Evolutionary conservation across 53 echinoderm and acorn worm species (phyloP), one percentile per base, ranked within the genome.

Genomic region (Actinopyga echinites): DNA sequence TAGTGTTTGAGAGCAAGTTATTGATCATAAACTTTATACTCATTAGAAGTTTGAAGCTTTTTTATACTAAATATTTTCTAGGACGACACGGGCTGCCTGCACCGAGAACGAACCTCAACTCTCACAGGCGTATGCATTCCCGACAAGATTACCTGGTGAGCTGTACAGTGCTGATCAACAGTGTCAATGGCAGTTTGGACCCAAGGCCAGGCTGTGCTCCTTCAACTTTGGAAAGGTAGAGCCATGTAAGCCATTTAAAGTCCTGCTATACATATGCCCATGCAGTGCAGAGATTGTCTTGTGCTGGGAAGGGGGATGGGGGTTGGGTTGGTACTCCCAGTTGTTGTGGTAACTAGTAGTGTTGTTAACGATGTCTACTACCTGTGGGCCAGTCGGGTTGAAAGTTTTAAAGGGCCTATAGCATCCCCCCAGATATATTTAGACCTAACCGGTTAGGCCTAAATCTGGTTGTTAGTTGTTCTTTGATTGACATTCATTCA

Each of bases 131-230:
- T 94, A 97, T 58, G 90, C 83, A 74, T 94, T 94, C 69, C 99
- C 99, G 28, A 83, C 75, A 10, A 86, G 88, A 67, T 85, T 97
- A 35, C 99, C 99, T 5, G 99, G 99, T 30, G 94, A 97, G 82
- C 68, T 97, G 13, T 97, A 94, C 85, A 94, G 89, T 64, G 94
- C 99, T 17, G 99, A 97, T 69, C 88, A 90, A 78, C 99, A 97
- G 89, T 97, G 99, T 75, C 92, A 94, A 80, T 97, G 99, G 99
- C 99, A 97, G 63, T 97, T 97, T 94, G 99, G 99, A 57, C 64
- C 88, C 33, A 83, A 74, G 56, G 99, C 99, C 49, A 30, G 93
- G 23, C 92, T 97, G 22, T 97, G 99, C 79, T 93, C 99, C 43
- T 97, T 97, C 91, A 92, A 97, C 83, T 95, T 97, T 84, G 99